phyloP scores from a whole-genome alignment of 2,888 invertebrate species.

The Lampropteryx suffumata region DNA sequence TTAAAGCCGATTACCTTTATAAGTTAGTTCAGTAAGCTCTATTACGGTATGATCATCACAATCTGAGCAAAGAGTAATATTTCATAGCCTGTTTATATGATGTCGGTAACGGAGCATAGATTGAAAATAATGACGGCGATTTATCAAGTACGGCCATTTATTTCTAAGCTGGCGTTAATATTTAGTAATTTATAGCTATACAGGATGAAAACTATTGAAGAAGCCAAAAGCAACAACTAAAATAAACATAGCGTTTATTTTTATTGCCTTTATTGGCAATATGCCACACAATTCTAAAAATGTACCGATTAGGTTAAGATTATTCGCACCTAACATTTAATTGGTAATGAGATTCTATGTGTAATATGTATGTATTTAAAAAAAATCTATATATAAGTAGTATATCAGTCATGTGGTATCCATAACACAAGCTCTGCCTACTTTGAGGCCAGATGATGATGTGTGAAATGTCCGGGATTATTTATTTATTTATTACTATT shows the following conservation, averaged over 20 bases:
- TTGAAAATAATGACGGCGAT: constrained; percentile 8
- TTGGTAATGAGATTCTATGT: too few species aligned
- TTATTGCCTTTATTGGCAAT: constrained; percentile 21
- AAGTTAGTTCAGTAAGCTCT: too few species aligned
- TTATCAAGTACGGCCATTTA: constrained; percentile 33
- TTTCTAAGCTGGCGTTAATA: constrained; percentile 32
- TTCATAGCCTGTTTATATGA: background rate
- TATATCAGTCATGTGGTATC: too few species aligned
- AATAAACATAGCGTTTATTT: constrained; percentile 41
- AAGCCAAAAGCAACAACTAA: constrained; percentile 65
- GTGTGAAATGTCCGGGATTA: too few species aligned
- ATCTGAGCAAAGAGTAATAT: background rate
- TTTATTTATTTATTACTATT: too few species aligned
- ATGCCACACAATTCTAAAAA: constrained; percentile 35
- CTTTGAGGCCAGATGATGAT: too few species aligned
- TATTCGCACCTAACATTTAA: too few species aligned
- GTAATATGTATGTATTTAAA: too few species aligned
- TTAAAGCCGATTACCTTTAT: too few species aligned
- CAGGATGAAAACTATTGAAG: constrained; percentile 51
- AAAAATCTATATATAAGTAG: too few species aligned
- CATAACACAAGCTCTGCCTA: too few species aligned
- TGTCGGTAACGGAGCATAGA: background rate
- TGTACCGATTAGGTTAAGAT: constrained; percentile 22
- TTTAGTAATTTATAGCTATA: constrained; percentile 37
- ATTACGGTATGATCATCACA: background rate